Conservation (phyloP, 2,797 vertebrate genomes). For the Anabacerthia variegaticeps region DNA sequence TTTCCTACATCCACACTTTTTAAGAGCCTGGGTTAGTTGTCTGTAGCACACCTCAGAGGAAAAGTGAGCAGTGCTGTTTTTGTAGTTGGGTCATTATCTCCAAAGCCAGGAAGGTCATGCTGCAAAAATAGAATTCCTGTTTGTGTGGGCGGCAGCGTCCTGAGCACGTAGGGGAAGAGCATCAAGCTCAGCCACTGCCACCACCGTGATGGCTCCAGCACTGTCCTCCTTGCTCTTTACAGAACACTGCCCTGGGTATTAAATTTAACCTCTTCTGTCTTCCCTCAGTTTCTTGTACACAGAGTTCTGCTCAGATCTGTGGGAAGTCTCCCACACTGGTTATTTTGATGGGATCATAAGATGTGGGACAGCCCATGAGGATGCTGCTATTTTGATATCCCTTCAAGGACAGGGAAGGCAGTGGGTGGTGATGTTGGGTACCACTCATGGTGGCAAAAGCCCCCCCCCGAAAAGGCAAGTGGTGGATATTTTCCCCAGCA, state of each 20-base stretch:
- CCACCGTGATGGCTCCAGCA: not conserved
- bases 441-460: not conserved
- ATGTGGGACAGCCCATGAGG: not conserved
- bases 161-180: not conserved
- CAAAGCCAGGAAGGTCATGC: not conserved
- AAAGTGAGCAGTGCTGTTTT: not conserved
- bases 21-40: not conserved
- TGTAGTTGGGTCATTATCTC: not conserved
- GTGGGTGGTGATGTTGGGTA: not conserved
- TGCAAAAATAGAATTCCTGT: constrained; percentile 38
- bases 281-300: not conserved
- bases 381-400: not conserved
- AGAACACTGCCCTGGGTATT: not conserved
- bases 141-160: not conserved
- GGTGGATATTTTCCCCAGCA: not conserved
- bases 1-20: not conserved
- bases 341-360: not conserved
- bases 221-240: not conserved
- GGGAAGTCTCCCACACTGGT: not conserved
- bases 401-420: not conserved
- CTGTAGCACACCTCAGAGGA: not conserved
- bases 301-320: not conserved
- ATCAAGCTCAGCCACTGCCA: not conserved
- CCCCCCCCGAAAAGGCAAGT: no score
- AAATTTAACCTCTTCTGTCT: not conserved